These are phyloP conservation scores for Drosophila acutilabella DNA, from an alignment of 2,888 invertebrate genomes.

Conservation along the genomic window DNA sequence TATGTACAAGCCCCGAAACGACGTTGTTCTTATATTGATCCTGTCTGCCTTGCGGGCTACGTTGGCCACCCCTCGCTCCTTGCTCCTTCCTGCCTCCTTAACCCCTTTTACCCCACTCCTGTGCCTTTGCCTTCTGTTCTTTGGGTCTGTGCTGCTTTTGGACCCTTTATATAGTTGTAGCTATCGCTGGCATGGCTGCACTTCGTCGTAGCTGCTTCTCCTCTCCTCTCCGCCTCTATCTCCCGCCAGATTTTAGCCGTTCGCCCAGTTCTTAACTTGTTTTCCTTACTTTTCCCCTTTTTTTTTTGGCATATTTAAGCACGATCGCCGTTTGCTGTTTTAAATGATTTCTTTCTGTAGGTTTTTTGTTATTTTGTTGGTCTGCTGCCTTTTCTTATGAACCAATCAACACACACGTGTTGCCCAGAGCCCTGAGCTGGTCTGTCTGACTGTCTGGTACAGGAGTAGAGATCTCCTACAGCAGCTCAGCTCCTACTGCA, in stretches of 20 bases:
- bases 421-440: constrained; percentile 29
- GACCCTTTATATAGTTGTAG: constrained; percentile 77
- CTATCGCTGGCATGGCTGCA: constrained; percentile 78
- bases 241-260: constrained; percentile 24
- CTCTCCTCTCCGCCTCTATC: constrained; percentile 4
- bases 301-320: constrained; percentile 75
- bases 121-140: constrained; percentile 10
- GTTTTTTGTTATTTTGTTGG: constrained; percentile 21
- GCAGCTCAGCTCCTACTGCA: constrained; percentile 35
- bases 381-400: constrained; percentile 72
- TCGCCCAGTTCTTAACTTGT: constrained; percentile 20
- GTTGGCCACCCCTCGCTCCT: background rate
- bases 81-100: background rate
- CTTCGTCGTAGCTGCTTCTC: constrained; percentile 59
- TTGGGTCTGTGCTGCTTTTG: constrained; percentile 34
- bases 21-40: constrained; percentile 76
- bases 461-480: constrained; percentile 23
- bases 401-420: constrained; percentile 78
- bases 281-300: background rate
- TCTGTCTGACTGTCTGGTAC: constrained; percentile 35
- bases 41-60: constrained; percentile 60
- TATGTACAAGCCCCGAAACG: constrained; percentile 79
- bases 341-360: constrained; percentile 73
- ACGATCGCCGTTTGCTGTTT: constrained; percentile 73
- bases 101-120: constrained; percentile 1